These are phyloP conservation scores for Nemopilema nomurai DNA, from an alignment of 30 jellyfish, hydroid and myxozoan genomes.

Conservation along the genomic window DNA sequence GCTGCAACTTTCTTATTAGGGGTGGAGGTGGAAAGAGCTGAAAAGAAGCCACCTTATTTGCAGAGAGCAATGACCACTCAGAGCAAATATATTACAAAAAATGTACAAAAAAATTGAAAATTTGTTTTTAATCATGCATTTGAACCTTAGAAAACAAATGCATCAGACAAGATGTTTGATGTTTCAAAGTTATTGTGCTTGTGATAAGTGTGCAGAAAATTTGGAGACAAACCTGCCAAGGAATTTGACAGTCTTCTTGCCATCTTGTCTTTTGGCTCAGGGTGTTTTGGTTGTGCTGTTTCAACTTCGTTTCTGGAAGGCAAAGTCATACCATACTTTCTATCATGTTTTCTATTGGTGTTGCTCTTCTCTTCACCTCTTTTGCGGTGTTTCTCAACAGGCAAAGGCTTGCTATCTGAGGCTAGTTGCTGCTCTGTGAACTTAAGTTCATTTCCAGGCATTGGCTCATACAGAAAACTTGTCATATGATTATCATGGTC, in stretches of 20 bases:
- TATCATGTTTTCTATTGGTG: not conserved
- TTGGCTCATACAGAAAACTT: constrained; percentile 38
- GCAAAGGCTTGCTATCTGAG: not conserved
- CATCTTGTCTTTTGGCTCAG: constrained; percentile 18
- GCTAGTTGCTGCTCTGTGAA: not conserved
- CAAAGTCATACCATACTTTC: constrained; percentile 16
- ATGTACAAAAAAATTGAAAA: too few relatives aligned
- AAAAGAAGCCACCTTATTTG: too few relatives aligned
- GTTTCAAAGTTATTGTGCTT: not conserved
- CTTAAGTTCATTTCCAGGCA: not conserved
- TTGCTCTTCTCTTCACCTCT: not conserved
- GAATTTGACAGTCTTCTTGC: not conserved
- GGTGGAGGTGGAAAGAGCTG: too few relatives aligned
- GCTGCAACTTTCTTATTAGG: too few relatives aligned
- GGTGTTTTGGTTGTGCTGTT: not conserved
- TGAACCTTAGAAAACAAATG: too few relatives aligned
- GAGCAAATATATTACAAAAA: too few relatives aligned
- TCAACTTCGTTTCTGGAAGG: constrained; percentile 11
- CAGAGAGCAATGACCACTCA: too few relatives aligned
- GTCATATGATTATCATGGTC: constrained; percentile 1
- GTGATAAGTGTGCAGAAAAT: not conserved
- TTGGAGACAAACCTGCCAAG: not conserved
- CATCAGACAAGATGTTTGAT: too few relatives aligned
- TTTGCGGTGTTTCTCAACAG: not conserved
- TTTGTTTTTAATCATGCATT: too few relatives aligned